Evolutionary conservation across 2,797 vertebrate species (phyloP), one percentile per base, ranked within the genome.

Genomic region (Steatocranus sp.): DNA sequence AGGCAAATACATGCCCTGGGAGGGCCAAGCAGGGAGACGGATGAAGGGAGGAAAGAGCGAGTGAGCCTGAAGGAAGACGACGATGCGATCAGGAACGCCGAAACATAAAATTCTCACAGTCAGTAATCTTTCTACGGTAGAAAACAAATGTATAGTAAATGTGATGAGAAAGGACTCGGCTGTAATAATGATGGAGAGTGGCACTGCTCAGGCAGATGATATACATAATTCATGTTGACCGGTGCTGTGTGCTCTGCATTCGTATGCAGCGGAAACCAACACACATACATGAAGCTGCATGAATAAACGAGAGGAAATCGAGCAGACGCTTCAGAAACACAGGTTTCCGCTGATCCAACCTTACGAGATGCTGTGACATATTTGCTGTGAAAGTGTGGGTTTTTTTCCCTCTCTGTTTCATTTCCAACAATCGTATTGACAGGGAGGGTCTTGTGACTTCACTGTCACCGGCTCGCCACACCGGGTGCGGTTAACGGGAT

Each of bases 161-260:
- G 38, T 34, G 25, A 86, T 30, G 56, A 74, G 78, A 83, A 79
- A 76, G 32, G 61, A 68, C 17, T 80, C 5, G 1, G 53, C 23
- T 34, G 34, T 51, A 70, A 68, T 58, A 73, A 58, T 25, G 25
- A 78, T 49, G 27, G 17, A 36, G 54, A 86, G 82, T 18, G 66
- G 73, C 51, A 12, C 78, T 25, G 82, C 80, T 84, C 6, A 6
- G 75, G 66, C 76, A 75, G 83, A 87, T 88, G 34, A 41, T 79
- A 80, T 93, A 15, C 76, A 93, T 94, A 90, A 93, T 94, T 92
- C 70, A 94, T 91, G 77, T 18, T 54, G 58, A 82, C 89, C 74
- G 25, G 79, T 53, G 82, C 56, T 85, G 66, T 85, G 82, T 78
- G 78, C 81, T 63, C 53, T 76, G 70, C 76, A 90, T 90, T 86